Base-by-base conservation (phyloP, 1,140 invertebrate genomes). In the Scaptomyza graminum region DNA sequence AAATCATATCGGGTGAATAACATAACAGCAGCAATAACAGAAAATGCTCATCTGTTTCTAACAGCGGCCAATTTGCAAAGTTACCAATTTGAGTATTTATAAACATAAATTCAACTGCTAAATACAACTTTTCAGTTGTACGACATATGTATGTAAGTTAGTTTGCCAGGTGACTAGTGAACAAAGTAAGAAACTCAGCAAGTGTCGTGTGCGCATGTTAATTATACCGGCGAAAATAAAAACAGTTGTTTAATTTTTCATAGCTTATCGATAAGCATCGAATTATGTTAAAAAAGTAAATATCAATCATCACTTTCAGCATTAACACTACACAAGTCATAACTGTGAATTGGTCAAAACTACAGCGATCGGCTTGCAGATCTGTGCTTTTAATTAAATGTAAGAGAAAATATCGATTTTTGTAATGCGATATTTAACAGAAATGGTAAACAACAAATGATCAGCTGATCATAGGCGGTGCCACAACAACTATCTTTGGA, bases 31-130 rank as follows among this genome's bases (percentile, higher is more conserved):
- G 11, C 3, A 13, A 5, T 55, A 55, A 55, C 52, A 55, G 16
- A 5, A 7, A 13, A 8, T 39, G 13, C n/a, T 47, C 44, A 44
- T 31, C 28, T 68, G 65, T 37, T 61, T 11, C 51, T 51, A 67
- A 67, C 64, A 67, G 34, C 16, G 9, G 16, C n/a, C 15, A 39
- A 47, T 18, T 34, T 16, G 43, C 31, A 34, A 28, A 28, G 15
- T 7, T 28, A 46, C 52, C 37, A 16, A 46, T 11, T n/a, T 31
- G 55, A 57, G 11, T 57, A 43, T 1, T 39, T 0, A n/a, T 9
- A 31, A 31, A 28, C 0, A 31, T 13, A 5, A 8, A 8, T 25
- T 13, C 0, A n/a, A n/a, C 12, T n/a, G 37, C 0, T n/a, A n/a
- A 41, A n/a, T n/a, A 4, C 5, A n/a, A 5, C 37, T 41, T n/a